Evolutionary conservation across 1,140 invertebrate genomes (phyloP).

Genomic region (Aphaenogaster rudis): DNA sequence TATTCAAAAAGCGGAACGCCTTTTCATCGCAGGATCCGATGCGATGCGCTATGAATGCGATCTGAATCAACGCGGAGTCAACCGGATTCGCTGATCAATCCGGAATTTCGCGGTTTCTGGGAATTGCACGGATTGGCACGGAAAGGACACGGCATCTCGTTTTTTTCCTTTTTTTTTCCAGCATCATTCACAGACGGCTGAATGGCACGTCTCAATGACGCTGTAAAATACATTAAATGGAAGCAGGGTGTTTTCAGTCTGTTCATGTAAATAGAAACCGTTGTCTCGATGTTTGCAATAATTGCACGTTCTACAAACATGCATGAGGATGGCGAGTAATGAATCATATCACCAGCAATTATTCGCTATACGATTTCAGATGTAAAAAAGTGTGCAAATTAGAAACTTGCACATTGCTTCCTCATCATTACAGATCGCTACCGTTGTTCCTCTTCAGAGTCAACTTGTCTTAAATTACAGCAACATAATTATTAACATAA

Average conservation of each 20-base stretch:
- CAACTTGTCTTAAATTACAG: too few relatives aligned
- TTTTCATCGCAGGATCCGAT: constrained; percentile 85
- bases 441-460: too few relatives aligned
- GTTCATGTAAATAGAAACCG: neutral
- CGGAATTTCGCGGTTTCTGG: constrained; percentile 27
- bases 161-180: constrained; percentile 36
- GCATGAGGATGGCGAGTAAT: neutral
- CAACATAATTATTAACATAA: too few relatives aligned
- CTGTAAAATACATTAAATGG: constrained; percentile 68
- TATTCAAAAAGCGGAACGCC: constrained; percentile 86
- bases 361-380: neutral
- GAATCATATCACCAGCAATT: neutral
- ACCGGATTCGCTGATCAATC: constrained; percentile 53
- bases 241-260: neutral
- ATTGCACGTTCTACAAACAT: neutral
- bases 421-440: too few relatives aligned
- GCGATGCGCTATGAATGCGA: constrained; percentile 81
- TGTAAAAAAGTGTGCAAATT: too few relatives aligned
- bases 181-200: constrained; percentile 35
- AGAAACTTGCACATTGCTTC: too few relatives aligned
- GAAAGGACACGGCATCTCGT: neutral
- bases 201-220: constrained; percentile 59
- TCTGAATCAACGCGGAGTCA: constrained; percentile 82
- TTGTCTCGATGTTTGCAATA: neutral
- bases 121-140: neutral